Percentiles rank a stretch among this genome's conserved stretches.
Evolutionary conservation across 2,888 invertebrate species (phyloP).

Genomic region (Drosophila siamana): DNA sequence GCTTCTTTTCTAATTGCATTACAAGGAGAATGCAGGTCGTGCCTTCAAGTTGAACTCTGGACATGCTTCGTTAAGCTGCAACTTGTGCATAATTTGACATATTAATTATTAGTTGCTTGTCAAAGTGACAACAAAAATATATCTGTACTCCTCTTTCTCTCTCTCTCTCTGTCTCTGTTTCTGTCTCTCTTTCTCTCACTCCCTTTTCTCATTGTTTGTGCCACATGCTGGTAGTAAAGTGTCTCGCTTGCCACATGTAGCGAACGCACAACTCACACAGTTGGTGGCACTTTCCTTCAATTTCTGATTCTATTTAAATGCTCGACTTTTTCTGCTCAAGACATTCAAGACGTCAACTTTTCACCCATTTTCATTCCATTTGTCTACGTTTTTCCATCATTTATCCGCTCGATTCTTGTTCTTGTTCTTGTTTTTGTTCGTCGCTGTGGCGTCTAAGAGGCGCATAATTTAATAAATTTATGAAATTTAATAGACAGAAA

Average conservation of each 20-base stretch:
- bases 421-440: too few species aligned
- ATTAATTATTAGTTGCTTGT: conserved; percentile 66
- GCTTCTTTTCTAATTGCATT: conserved; percentile 72
- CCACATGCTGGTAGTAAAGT: conserved; percentile 28
- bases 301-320: conserved; percentile 45
- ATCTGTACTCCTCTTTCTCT: background rate
- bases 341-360: conserved; percentile 50
- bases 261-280: conserved; percentile 48
- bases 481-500: conserved; percentile 80
- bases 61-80: conserved; percentile 63
- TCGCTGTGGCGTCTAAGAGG: conserved; percentile 22
- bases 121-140: conserved; percentile 64
- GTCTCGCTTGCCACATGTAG: conserved; percentile 56
- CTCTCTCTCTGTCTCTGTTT: too few species aligned
- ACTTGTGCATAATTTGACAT: conserved; percentile 76
- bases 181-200: too few species aligned
- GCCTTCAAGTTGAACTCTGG: conserved; percentile 42
- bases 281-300: conserved; percentile 68
- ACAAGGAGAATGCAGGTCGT: conserved; percentile 13
- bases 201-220: background rate
- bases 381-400: conserved; percentile 49
- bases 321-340: conserved; percentile 33
- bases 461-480: conserved; percentile 79
- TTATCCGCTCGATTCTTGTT: conserved; percentile 44
- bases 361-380: conserved; percentile 44